Evolutionary conservation across 2,888 invertebrate genomes (phyloP), one percentile per base, ranked within the genome.

Genomic region (Caenorhabditis sp.): DNA sequence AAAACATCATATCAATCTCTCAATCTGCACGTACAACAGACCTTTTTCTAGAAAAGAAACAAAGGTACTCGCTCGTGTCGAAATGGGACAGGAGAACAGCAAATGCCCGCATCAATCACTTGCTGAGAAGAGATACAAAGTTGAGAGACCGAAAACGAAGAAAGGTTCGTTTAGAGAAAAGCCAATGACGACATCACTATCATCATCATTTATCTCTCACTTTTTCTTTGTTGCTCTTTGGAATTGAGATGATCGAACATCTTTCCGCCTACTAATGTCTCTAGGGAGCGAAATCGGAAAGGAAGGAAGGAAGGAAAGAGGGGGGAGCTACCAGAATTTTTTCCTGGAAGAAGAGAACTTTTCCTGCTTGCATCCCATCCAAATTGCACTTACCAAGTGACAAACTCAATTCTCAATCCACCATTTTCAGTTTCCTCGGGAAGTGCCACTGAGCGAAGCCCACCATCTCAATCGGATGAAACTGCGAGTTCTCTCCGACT

Each of bases 91-190:
- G 32, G 85, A 87, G 37, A 80, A 84, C 50, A 85, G 85, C 74
- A 85, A 83, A 51, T 78, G 81, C 60, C 78, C 82, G 20, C 74
- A 85, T 70, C 78, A 85, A 77, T 78, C 82, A 1, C 67, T 88
- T 11, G 88, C 88, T 13, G 85, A 86, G 65, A 88, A 85, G 69
- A 76, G 88, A 5, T 88, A 88, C 74, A 85, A 87, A 56, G 68
- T 88, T 64, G 83, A 82, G 44, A 80, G 83, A 53, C 80, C 83
- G 50, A 80, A 74, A 60, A 83, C 68, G 40, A 83, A 81, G 40
- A 83, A 80, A 80, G 80, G 83, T 78, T 61, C 2, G 68, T 56
- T 60, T 22, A 32, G 58, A n/a, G 35, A 60, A 18, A 44, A 44
- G 37, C n/a, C n/a, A n/a, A 47, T 69, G 60, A 61, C 56, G 67